Conservation (phyloP, 2,113 vertebrate genomes). For the Rostratula benghalensis region DNA sequence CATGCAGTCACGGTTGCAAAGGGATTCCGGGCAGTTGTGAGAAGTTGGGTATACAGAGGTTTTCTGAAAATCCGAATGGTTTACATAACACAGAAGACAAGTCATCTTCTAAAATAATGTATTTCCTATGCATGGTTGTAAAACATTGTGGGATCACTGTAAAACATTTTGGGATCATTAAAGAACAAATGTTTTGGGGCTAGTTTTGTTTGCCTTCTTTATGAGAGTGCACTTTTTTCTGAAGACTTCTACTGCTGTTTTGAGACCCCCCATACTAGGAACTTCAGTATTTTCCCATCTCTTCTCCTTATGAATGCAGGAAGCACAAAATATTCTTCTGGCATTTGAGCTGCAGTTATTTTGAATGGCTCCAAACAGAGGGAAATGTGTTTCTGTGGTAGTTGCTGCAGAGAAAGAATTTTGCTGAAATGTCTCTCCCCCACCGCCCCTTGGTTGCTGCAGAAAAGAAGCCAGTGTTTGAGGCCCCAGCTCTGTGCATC, state of each 20-base stretch:
- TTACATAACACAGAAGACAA: background rate
- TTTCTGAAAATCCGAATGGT: background rate
- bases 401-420: conserved; percentile 55
- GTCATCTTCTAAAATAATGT: background rate
- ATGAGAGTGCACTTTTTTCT: background rate
- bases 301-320: conserved; percentile 15
- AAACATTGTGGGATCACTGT: background rate
- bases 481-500: conserved; percentile 58
- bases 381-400: conserved; percentile 64
- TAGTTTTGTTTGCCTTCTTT: background rate
- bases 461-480: conserved; percentile 69
- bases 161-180: background rate
- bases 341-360: conserved; percentile 57
- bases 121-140: no score
- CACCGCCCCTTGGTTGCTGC: conserved; percentile 47
- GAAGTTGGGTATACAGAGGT: background rate
- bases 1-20: background rate
- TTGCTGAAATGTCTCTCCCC: conserved; percentile 61
- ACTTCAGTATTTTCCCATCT: conserved; percentile 38
- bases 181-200: conserved; percentile 8
- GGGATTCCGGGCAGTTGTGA: background rate
- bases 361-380: conserved; percentile 56
- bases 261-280: conserved; percentile 24
- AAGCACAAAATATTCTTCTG: conserved; percentile 54
- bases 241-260: background rate